Base-by-base conservation (phyloP, 1,140 invertebrate genomes). In the Bombus soroeensis region DNA sequence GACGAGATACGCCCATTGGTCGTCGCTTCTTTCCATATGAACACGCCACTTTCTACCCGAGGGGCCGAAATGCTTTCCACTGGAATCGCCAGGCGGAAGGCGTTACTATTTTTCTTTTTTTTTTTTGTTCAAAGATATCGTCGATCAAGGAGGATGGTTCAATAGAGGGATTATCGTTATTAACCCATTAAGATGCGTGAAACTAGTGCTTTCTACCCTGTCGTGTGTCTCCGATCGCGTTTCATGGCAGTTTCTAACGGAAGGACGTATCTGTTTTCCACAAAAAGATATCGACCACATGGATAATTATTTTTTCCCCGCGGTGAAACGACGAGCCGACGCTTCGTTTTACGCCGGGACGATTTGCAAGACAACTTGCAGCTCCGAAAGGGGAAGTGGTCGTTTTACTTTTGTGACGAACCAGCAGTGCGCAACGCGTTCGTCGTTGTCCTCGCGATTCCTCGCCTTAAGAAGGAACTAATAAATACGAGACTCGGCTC, bases 1-100 rank as follows among this genome's bases (percentile, higher is more conserved):
- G 79, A 79, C 74, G 75, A 87, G 89, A 37, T 89, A 90, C 89
- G 89, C 88, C 89, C 88, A 86, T 88, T 83, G 79, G 37, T 81
- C 83, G 71, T 64, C 66, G 47, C 66, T 62, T 81, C 83, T 88
- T 86, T 88, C 80, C 66, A 83, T 74, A 39, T 39, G 68, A 39
- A 47, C 41, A 64, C 22, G 34, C 73, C 12, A 71, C 86, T 80
- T 89, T 87, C 89, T 85, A 88, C 32, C 73, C 74, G 68, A 71
- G 73, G 72, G 75, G 74, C n/a, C 83, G 64, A 80, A 89, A 85
- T 81, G 71, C 75, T n/a, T 75, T 81, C 68, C 68, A 15, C n/a
- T 79, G 39, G 73, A 79, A 85, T 82, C 70, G 43, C 53, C 53
- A 9, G 59, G 47, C 84, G 76, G 75, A 77, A 85, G 57, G 18